Percentiles rank a stretch among this genome's conserved stretches.
These are phyloP conservation scores for Ceriagrion tenellum DNA, from an alignment of 2,888 invertebrate genomes.

Conservation along the genomic window DNA sequence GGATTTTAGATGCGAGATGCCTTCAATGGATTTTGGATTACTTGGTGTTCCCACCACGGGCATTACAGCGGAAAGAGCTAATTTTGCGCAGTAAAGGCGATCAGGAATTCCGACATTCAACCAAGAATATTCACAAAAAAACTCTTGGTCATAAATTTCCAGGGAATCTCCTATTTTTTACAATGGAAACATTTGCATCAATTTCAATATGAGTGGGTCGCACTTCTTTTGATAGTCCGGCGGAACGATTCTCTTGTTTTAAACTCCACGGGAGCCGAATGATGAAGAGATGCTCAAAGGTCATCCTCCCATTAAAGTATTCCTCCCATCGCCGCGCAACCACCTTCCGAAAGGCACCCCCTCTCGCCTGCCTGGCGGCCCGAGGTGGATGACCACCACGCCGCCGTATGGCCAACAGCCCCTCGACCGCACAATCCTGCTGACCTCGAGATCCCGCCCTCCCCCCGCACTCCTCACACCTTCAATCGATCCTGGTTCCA, in stretches of 20 bases:
- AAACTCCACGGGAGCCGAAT: background rate
- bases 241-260: background rate
- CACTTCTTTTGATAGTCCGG: background rate
- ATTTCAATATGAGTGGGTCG: background rate
- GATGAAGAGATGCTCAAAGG: background rate
- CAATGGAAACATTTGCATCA: background rate
- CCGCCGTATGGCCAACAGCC: slow-evolving; percentile 48
- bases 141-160: background rate
- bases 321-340: background rate
- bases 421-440: slow-evolving; percentile 64
- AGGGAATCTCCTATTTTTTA: background rate
- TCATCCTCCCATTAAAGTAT: slow-evolving; percentile 19
- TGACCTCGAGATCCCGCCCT: slow-evolving; percentile 52
- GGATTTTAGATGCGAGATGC: no score
- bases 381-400: slow-evolving; percentile 53
- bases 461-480: slow-evolving; percentile 34
- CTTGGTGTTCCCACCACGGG: no score
- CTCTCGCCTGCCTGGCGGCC: slow-evolving; percentile 5
- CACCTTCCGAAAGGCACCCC: slow-evolving; percentile 50
- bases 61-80: no score
- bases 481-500: slow-evolving; percentile 28
- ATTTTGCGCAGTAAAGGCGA: no score
- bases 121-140: background rate
- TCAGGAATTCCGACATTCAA: background rate
- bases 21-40: no score